phyloP scores from a whole-genome alignment of 2,888 invertebrate species.

The Agrotis clavis region DNA sequence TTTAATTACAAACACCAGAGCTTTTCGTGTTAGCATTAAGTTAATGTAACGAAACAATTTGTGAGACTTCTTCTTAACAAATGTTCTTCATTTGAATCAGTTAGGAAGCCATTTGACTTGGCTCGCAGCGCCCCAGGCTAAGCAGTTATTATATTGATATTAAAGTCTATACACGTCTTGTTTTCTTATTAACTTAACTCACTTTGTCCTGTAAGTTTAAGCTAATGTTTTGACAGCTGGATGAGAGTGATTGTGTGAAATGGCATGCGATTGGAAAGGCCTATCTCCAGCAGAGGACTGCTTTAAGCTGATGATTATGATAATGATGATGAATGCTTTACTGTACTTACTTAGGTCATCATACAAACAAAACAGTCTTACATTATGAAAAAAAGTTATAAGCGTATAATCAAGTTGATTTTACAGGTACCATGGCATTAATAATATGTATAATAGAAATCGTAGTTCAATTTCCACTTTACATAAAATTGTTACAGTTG shows the following conservation, averaged over 20 bases:
- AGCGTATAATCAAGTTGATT: no score
- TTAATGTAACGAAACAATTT: slow-evolving; percentile 75
- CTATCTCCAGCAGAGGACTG: no score
- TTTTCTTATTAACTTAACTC: not conserved
- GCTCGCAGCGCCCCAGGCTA: slow-evolving; percentile 53
- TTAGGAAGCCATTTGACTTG: slow-evolving; percentile 65
- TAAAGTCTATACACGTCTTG: slow-evolving; percentile 23
- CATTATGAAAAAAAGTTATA: no score
- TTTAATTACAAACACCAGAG: slow-evolving; percentile 59
- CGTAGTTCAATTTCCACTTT: not conserved
- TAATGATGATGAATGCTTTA: no score
- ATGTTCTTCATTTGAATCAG: slow-evolving; percentile 75
- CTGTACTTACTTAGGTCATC: no score
- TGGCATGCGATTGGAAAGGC: no score
- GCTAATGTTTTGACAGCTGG: no score
- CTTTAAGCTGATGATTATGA: no score
- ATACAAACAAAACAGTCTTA: no score
- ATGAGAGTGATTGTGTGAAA: no score
- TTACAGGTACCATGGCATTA: no score
- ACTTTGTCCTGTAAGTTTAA: no score
- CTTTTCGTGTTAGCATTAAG: slow-evolving; percentile 69
- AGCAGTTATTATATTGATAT: slow-evolving; percentile 72
- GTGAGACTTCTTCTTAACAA: slow-evolving; percentile 64
- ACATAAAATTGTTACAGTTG: not conserved
- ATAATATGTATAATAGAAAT: not conserved